A percentile compares a stretch with the other conserved stretches of the same genome.
Conservation (phyloP, 92 coral and sea anemone species). For the Heliopora coerulea region DNA sequence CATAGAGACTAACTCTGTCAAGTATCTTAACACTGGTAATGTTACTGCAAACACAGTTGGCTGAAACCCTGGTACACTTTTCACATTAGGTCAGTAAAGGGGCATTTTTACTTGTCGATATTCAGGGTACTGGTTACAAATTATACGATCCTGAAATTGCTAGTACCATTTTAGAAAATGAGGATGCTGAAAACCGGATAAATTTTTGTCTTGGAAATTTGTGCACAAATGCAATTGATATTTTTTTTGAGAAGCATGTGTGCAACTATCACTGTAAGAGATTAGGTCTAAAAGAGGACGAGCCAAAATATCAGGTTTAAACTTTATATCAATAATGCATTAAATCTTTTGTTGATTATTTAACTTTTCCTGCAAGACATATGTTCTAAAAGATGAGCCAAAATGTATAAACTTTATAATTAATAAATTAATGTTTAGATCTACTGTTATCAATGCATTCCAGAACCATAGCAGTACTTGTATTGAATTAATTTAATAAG, state of each 20-base stretch:
- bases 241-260: conserved; percentile 19
- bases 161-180: neutral
- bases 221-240: conserved; percentile 10
- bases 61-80: conserved; percentile 14
- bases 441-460: too few species aligned
- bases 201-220: conserved; percentile 24
- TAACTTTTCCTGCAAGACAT: too few species aligned
- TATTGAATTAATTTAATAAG: too few species aligned
- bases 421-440: too few species aligned
- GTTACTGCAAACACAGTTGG: conserved; percentile 13
- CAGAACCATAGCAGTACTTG: too few species aligned
- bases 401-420: too few species aligned
- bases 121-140: conserved; percentile 18
- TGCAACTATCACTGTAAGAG: conserved; percentile 2
- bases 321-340: too few species aligned
- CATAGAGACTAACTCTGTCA: conserved; percentile 7
- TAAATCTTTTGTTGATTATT: too few species aligned
- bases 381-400: too few species aligned
- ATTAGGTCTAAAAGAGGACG: conserved; percentile 7
- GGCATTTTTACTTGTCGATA: conserved; percentile 17
- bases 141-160: conserved; percentile 24
- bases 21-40: conserved; percentile 22
- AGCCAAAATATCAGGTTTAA: conserved; percentile 9
- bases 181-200: neutral
- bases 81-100: conserved; percentile 13